Evolutionary conservation across 2,888 invertebrate genomes (phyloP), one percentile per base, ranked within the genome.

Genomic region (Sinodicranocentrus sp.): DNA sequence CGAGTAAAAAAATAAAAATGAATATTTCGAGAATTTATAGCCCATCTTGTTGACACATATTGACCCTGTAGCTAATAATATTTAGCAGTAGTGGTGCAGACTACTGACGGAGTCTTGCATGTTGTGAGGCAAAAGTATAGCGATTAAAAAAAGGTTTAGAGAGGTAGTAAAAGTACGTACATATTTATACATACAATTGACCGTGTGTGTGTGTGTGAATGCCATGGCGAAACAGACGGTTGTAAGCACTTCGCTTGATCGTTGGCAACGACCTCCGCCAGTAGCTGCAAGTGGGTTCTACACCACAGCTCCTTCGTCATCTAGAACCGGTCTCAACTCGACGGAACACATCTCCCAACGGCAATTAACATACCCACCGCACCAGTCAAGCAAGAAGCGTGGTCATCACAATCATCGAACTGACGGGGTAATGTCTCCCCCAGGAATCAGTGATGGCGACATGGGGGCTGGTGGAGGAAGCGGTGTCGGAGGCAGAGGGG

Each of bases 231-330:
- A 84, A 67, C 84, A 79, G 84, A 79, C 73, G 21, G 67, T 28
- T 39, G 84, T 84, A 79, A 79, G 63, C 54, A 84, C 84, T 21
- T 73, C 79, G 79, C 73, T 52, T 19, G 84, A 84, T 68, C 84
- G 84, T 39, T 84, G 84, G 84, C 84, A 84, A 61, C 84, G 84
- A 5, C 83, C 83, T 77, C 84, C 84, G 10, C 78, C 84, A 68
- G 75, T 78, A 39, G 61, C 77, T 33, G 52, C 78, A 48, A 84
- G 84, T 54, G 84, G 84, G 15, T 79, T 63, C 44, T 79, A 84
- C 28, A 84, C 85, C n/a, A 80, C 75, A 57, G 80, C 83, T n/a
- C 83, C 82, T 5, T 73, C 85, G 1, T 44, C 77, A 23, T 78
- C 82, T 23, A 59, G 82, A 57, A 59, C 82, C 21, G 73, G 43